These are phyloP conservation scores for Ibycter americanus DNA, from an alignment of 2,797 vertebrate genomes.

Conservation along the genomic window DNA sequence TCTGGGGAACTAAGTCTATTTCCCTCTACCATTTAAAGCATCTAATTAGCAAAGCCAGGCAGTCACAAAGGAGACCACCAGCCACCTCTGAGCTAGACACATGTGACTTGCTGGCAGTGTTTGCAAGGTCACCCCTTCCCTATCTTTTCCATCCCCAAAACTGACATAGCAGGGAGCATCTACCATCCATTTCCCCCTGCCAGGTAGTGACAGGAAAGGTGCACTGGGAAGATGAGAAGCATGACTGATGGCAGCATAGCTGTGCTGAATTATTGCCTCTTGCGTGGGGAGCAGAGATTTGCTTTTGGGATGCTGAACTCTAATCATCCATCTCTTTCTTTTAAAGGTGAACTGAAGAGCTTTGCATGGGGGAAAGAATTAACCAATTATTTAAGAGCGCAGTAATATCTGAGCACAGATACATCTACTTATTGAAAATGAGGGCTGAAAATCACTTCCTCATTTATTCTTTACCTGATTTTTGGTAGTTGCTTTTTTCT, in stretches of 20 bases:
- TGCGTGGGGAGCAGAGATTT: neutral
- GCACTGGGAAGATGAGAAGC: neutral
- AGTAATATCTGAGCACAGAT: neutral
- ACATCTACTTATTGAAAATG: neutral
- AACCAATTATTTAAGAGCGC: neutral
- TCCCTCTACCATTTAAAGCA: neutral
- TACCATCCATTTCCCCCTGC: neutral
- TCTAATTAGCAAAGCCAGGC: neutral
- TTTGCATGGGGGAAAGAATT: neutral
- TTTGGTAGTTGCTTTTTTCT: neutral
- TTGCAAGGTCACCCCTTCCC: neutral
- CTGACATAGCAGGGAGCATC: neutral
- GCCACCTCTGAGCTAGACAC: neutral
- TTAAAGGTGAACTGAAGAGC: slow-evolving; percentile 31
- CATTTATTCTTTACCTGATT: neutral
- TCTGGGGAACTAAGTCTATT: neutral
- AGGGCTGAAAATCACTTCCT: neutral
- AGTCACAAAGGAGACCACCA: neutral
- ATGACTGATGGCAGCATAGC: neutral
- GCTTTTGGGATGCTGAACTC: slow-evolving; percentile 30
- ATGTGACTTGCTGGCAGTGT: neutral
- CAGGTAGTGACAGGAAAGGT: slow-evolving; percentile 21
- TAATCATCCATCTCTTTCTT: slow-evolving; percentile 15
- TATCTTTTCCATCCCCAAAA: neutral
- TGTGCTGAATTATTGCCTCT: slow-evolving; percentile 38